Percentiles rank a stretch among this genome's conserved stretches.
These are phyloP conservation scores for Sinodicranocentrus sp. DNA, from an alignment of 2,888 invertebrate genomes.

Conservation along the genomic window DNA sequence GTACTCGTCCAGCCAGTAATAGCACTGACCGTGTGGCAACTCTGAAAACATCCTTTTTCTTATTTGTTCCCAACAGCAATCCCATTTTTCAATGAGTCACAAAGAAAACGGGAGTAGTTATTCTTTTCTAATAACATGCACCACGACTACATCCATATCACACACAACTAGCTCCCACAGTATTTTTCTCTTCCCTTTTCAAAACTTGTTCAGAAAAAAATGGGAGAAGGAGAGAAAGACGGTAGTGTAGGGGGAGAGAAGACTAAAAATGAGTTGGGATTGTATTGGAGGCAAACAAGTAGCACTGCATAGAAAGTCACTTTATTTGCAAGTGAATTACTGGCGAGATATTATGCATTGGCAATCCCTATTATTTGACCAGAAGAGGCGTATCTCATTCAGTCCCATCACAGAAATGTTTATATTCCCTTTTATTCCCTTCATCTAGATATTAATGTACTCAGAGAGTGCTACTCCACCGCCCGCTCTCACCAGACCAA, in stretches of 20 bases:
- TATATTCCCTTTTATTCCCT: constrained; percentile 7
- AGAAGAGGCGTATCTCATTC: constrained; percentile 12
- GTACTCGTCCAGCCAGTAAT: constrained; percentile 22
- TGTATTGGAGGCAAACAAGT: constrained; percentile 35
- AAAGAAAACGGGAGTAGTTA: constrained; percentile 12
- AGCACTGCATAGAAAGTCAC: neutral
- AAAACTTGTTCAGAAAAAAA: neutral
- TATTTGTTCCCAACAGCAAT: constrained; percentile 53
- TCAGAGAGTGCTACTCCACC: neutral
- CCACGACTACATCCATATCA: neutral
- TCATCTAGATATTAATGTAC: constrained; percentile 20
- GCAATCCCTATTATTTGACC: neutral
- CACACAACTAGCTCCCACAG: neutral
- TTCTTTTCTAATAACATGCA: neutral
- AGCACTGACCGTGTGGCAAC: constrained; percentile 60
- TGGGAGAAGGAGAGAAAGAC: neutral
- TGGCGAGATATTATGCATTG: constrained; percentile 30
- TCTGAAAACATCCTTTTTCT: constrained; percentile 46
- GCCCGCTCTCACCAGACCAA: neutral
- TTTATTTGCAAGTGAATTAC: constrained; percentile 29
- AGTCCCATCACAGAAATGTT: constrained; percentile 21
- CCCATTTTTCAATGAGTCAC: constrained; percentile 66
- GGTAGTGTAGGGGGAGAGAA: constrained; percentile 10
- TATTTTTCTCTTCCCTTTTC: too few relatives aligned
- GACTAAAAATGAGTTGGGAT: constrained; percentile 49